These are phyloP conservation scores for Otus scops DNA, from an alignment of 2,797 vertebrate species.

Conservation along the genomic window DNA sequence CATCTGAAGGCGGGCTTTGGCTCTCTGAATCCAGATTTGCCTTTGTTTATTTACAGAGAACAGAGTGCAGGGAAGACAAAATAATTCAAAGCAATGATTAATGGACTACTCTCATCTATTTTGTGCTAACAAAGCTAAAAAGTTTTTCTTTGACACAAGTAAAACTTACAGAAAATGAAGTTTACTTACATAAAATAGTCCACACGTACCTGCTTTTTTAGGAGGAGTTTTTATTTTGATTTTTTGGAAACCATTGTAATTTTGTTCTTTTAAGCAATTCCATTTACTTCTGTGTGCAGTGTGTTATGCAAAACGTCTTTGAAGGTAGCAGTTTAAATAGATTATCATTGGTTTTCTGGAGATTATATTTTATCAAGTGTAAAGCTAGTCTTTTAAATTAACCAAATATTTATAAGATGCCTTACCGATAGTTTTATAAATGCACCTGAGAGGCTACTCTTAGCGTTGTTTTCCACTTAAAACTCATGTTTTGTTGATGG, in stretches of 20 bases:
- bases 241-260: not conserved
- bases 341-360: not conserved
- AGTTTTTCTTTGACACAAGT: not conserved
- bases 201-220: not conserved
- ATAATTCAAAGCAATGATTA: not conserved
- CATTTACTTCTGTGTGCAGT: not conserved
- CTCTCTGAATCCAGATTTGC: not conserved
- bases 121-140: not conserved
- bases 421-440: not conserved
- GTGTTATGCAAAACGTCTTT: not conserved
- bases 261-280: not conserved
- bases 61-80: not conserved
- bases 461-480: not conserved
- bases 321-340: not conserved
- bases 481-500: not conserved
- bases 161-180: not conserved
- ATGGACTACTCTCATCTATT: not conserved
- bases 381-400: not conserved
- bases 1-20: not conserved
- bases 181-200: not conserved
- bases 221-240: not conserved
- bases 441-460: not conserved
- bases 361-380: not conserved
- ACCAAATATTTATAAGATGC: not conserved
- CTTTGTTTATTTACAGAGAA: conserved; percentile 13